Base-by-base conservation (phyloP, 2,888 invertebrate genomes). In the Rotaria sp. region DNA sequence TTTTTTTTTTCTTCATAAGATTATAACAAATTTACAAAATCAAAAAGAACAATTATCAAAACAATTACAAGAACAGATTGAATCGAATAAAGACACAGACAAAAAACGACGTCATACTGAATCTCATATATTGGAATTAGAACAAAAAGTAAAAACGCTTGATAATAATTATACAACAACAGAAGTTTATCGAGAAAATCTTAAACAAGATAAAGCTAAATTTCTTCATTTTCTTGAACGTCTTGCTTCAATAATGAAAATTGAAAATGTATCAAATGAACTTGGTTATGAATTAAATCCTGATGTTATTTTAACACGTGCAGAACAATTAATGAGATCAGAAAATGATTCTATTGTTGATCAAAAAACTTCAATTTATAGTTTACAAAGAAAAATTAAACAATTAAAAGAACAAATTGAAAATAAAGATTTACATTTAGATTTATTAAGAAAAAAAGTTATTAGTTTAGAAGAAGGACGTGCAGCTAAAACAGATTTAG, bases 361-460 rank as follows among this genome's bases (percentile, higher is more conserved):
- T 92, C 94, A 95, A 94, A 95, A 95, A 45, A 94, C 94, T 15
- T 94, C 95, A n/a, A 94, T 95, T 85, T 96, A 96, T 91, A 95
- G 95, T 90, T 93, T 96, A 59, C 96, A 96, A 91, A 93, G 96
- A 87, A 93, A 96, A 88, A 67, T 90, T 41, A 94, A 96, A 88
- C 94, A 94, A 18, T 92, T 96, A 26, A 93, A 96, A 85, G 96
- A 96, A 90, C 96, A 96, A 90, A 92, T 96, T 52, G 96, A 96
- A 90, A 94, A 96, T 87, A 94, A 96, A 89, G 97, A 97, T 90
- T 93, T 96, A 75, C 96, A 97, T 90, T 92, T 96, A 89, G 96
- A 97, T 91, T 93, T 96, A 87, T 92, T 96, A 84, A 93, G 96
- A 80, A 94, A 96, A 88, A 97, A 97, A 91, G 92, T 96, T 86